A percentile compares a stretch with the other conserved stretches of the same genome.
Evolutionary conservation across 2,797 vertebrate species (phyloP).

Genomic region (Mus minutoides): DNA sequence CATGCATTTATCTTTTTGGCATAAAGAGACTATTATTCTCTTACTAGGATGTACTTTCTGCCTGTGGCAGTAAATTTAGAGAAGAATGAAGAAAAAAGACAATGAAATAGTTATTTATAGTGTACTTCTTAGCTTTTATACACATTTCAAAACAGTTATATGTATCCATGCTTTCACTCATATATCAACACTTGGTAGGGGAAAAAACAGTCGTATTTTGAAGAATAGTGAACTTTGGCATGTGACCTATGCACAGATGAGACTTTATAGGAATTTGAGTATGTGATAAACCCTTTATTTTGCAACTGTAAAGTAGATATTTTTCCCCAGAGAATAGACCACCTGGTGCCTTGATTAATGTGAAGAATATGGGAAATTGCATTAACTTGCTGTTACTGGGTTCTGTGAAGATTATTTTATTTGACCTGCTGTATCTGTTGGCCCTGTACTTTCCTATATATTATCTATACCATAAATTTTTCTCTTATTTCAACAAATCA

Average conservation of each 20-base stretch:
- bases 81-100: conserved; percentile 24
- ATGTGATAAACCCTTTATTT: neutral
- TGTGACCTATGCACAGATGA: neutral
- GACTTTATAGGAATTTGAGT: neutral
- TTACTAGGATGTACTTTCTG: conserved; percentile 27
- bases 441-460: neutral
- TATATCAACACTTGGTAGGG: neutral
- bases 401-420: conserved; percentile 50
- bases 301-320: neutral
- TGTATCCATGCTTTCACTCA: neutral
- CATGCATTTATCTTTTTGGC: conserved; percentile 42
- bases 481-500: conserved; percentile 52
- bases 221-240: neutral
- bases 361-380: neutral
- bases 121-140: conserved; percentile 11
- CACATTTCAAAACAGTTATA: neutral
- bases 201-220: neutral
- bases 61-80: conserved; percentile 4
- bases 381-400: neutral
- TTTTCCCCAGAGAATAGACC: neutral
- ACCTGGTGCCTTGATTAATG: neutral
- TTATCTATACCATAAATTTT: conserved; percentile 26
- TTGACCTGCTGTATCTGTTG: neutral
- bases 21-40: conserved; percentile 14
- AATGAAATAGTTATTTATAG: neutral